Percentiles rank a stretch among this genome's conserved stretches.
Evolutionary conservation across 2,888 invertebrate species (phyloP).

Genomic region (Phortica okadai): DNA sequence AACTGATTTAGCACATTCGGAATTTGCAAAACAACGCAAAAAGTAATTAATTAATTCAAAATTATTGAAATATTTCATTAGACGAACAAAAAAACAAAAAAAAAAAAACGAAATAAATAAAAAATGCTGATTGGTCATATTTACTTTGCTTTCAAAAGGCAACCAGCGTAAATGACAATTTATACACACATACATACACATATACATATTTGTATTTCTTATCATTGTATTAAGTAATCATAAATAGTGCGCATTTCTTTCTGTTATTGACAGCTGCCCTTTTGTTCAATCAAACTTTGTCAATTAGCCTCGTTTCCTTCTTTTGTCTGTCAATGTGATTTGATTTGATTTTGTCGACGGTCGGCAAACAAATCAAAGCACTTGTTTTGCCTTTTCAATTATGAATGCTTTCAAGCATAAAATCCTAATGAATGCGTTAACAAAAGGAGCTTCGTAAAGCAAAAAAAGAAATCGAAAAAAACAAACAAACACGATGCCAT

Average conservation of each 20-base stretch:
- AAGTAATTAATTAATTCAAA: neutral
- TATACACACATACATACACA: too few relatives aligned
- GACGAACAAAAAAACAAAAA: neutral
- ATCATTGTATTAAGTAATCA: neutral
- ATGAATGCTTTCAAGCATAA: neutral
- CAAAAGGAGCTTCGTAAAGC: neutral
- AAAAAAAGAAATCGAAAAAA: neutral
- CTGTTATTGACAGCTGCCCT: neutral
- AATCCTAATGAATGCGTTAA: neutral
- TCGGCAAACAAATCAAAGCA: neutral
- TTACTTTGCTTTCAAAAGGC: too few relatives aligned
- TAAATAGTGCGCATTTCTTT: neutral
- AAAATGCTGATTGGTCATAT: too few relatives aligned
- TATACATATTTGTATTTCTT: neutral
- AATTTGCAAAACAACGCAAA: neutral
- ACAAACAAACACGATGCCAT: neutral
- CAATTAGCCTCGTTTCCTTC: neutral
- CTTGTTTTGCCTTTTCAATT: neutral
- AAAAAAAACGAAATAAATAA: too few relatives aligned
- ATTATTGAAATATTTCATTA: neutral
- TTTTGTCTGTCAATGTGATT: neutral
- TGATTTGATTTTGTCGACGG: neutral
- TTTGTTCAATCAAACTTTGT: neutral
- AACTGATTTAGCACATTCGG: slow-evolving; percentile 2
- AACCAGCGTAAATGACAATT: too few relatives aligned